Conservation (phyloP, 2,797 vertebrate species). For the Sternotherus odoratus region DNA sequence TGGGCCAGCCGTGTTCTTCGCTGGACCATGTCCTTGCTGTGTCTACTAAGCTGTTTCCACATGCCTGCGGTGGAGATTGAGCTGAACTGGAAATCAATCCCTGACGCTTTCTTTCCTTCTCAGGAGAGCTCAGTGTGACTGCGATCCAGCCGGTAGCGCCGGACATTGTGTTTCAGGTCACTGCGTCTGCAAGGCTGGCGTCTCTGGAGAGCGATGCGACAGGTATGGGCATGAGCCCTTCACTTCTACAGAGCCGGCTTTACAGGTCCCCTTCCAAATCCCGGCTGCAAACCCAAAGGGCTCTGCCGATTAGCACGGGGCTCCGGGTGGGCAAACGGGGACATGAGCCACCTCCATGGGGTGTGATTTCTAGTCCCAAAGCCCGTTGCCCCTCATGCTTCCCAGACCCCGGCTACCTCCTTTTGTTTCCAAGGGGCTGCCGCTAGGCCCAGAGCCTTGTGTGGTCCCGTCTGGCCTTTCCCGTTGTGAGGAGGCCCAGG, state of each 20-base stretch:
- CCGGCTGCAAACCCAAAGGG: rapidly evolving
- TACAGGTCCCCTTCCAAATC: neutral
- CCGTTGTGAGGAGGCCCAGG: neutral
- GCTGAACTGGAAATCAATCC: neutral
- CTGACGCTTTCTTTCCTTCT: neutral
- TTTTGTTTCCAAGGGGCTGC: neutral
- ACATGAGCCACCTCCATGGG: neutral
- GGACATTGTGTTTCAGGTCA: slow-evolving; percentile 68
- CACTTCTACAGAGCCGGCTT: neutral
- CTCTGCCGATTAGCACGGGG: neutral
- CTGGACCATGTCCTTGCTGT: neutral
- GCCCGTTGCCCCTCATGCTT: neutral
- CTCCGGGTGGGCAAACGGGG: rapidly evolving
- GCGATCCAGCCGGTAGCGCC: slow-evolving; percentile 73
- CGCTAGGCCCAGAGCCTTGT: neutral
- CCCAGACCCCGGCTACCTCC: neutral
- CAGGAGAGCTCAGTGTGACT: slow-evolving; percentile 78
- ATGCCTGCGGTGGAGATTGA: neutral
- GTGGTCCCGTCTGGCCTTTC: neutral
- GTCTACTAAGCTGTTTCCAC: neutral
- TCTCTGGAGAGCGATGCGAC: slow-evolving; percentile 76
- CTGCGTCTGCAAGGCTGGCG: slow-evolving; percentile 80
- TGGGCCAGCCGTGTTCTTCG: neutral
- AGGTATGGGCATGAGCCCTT: slow-evolving; percentile 68
- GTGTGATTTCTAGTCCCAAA: neutral